Conservation (phyloP, 1,140 invertebrate genomes). For the Matsumurasca onukii region DNA sequence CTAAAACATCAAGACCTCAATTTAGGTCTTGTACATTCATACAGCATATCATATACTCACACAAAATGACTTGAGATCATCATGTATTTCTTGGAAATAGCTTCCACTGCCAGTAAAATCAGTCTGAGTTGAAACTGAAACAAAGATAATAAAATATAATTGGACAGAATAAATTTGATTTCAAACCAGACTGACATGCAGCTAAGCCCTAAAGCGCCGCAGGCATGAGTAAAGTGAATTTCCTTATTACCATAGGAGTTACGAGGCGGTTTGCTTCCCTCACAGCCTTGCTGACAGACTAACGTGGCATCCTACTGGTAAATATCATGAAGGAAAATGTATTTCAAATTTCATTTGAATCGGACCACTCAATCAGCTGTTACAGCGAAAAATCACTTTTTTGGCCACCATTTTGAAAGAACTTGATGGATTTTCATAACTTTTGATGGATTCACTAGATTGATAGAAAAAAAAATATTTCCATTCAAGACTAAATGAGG, state of each 20-base stretch:
- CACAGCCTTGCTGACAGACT: not conserved
- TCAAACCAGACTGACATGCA: no score
- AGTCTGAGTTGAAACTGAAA: constrained; percentile 8
- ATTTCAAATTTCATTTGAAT: no score
- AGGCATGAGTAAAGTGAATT: not conserved
- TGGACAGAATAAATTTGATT: not conserved
- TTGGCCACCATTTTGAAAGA: no score
- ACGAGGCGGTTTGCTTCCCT: not conserved
- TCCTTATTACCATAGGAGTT: not conserved
- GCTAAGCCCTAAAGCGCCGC: no score
- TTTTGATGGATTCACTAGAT: no score
- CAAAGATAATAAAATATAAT: not conserved
- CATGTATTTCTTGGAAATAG: not conserved
- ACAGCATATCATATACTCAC: not conserved
- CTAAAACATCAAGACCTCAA: not conserved
- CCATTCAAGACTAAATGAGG: no score
- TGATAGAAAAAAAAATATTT: no score
- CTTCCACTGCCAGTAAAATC: not conserved
- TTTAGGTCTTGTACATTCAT: not conserved
- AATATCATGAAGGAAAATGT: no score
- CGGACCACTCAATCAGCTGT: no score
- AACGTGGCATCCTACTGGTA: no score
- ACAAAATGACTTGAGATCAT: not conserved
- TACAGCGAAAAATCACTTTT: no score
- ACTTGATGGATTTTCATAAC: no score